Base-by-base conservation (phyloP, 1,140 invertebrate species). In the Coelopa frigida region DNA sequence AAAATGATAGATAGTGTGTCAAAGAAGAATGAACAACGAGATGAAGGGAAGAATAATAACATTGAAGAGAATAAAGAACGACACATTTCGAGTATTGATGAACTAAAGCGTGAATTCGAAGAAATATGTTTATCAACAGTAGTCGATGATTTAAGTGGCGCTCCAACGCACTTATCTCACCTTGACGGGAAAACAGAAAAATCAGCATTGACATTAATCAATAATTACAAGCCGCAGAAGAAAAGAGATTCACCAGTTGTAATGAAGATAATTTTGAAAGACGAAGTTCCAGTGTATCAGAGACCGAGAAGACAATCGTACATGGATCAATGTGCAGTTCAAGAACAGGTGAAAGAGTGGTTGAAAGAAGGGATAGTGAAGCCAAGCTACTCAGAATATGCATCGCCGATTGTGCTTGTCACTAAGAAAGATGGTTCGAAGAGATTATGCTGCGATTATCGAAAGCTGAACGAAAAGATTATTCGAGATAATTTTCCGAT, bases 281-380 rank as follows among this genome's bases (percentile, higher is more conserved):
- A 53, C 33, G 55, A 61, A 18, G 40, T 51, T 33, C 52, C 56
- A 24, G 51, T 63, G 17, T 52, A 51, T 35, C 57, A 54, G 40
- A 44, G 53, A 5, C 56, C 63, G 11, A 55, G 61, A 29, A 39
- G 64, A 26, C 42, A 68, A 10, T 51, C 62, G 0, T 49, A 51
- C 33, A 22, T 33, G 11, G 64, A 69, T 39, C 56, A 65, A 36
- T 7, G 43, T 15, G 35, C 56, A 23, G 49, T 69, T 22, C 36
- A 59, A 23, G 41, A 52, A 14, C 65, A 68, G 42, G 41, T 68
- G 20, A 40, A 56, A 21, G 52, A 66, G 26, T 65, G 65, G 54
- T 35, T 66, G 29, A 14, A 49, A 3, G 27, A 56, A n/a, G 51
- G 46, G n/a, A 56, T 70, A 15, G 60, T 71, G 14, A 31, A 45